Evolutionary conservation across 2,797 vertebrate species (phyloP), one percentile per base, ranked within the genome.

Genomic region (Amazonetta brasiliensis): DNA sequence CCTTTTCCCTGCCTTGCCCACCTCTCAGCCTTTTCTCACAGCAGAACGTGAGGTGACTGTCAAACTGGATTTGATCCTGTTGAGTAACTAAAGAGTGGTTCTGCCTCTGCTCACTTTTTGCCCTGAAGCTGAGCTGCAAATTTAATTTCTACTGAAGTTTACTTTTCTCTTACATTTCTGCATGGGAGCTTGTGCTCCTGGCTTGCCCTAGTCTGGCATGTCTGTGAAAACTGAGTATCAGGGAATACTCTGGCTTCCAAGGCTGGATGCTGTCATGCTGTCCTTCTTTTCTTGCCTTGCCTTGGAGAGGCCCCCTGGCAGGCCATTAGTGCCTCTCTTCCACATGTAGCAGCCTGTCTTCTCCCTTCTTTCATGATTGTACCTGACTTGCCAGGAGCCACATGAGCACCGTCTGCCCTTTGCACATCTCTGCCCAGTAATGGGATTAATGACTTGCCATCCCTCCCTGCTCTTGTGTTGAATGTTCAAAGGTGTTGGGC

Each of bases 81-180:
- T 54, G 71, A 60, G 48, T 58, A 62, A 68, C 85, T 96, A 72
- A 84, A 35, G 85, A 55, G 46, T 79, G 13, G 4, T 80, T 95
- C 56, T 90, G 44, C 55, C 33, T 92, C 81, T 80, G 67, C 44
- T 94, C 25, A 2, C 39, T 79, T 84, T 78, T 89, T 90, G 64
- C 74, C 63, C 12, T 87, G 28, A 81, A 82, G 60, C 80, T 93
- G 86, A 54, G n/a, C 67, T 90, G 31, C 58, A 72, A 25, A 39
- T 78, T 52, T 92, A 79, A 67, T 74, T 90, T 89, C 71, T 90
- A 6, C 71, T 60, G 59, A 87, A 82, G 52, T 74, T 92, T n/a
- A 37, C 33, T 69, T 92, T 89, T 48, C 44, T 62, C 59, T 87
- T 35, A 52, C 28, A 5, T 90, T 93, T 92, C 78, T 56, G 52